Conservation (phyloP, 1,140 invertebrate genomes). For the Drosophila varians region DNA sequence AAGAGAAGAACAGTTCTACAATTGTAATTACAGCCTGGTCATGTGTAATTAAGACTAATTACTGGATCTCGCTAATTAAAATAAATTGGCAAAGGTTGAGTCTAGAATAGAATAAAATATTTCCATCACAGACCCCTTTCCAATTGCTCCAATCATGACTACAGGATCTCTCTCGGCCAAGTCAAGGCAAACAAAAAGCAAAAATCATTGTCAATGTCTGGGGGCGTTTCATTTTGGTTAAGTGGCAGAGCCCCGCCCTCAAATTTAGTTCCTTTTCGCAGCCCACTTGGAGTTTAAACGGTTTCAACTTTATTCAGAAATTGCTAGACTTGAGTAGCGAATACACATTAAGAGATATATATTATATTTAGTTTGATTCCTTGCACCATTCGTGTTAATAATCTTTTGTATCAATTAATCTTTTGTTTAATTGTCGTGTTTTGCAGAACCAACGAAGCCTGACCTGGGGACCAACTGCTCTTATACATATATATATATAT, state of each 20-base stretch:
- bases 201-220: not conserved
- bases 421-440: constrained; percentile 18
- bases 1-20: constrained; percentile 8
- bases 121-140: constrained; percentile 31
- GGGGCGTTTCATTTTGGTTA: not conserved
- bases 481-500: constrained; percentile 23
- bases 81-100: constrained; percentile 49
- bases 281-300: constrained; percentile 20
- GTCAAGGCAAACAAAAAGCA: not conserved
- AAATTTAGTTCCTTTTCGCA: constrained; percentile 13
- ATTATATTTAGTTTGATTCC: constrained; percentile 8
- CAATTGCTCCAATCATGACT: constrained; percentile 43
- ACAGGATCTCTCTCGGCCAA: constrained; percentile 25
- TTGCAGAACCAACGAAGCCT: constrained; percentile 25
- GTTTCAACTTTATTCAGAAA: constrained; percentile 55
- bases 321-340: constrained; percentile 2
- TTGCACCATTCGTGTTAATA: constrained; percentile 10
- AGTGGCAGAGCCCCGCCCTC: constrained; percentile 19
- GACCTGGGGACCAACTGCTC: constrained; percentile 60
- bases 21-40: constrained; percentile 41
- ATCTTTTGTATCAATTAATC: constrained; percentile 7
- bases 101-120: constrained; percentile 32
- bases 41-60: constrained; percentile 53
- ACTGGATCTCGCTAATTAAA: constrained; percentile 50
- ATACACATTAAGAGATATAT: constrained; percentile 25